phyloP scores from a whole-genome alignment of 2,797 vertebrate genomes.

The Rhyacichthys aspro region DNA sequence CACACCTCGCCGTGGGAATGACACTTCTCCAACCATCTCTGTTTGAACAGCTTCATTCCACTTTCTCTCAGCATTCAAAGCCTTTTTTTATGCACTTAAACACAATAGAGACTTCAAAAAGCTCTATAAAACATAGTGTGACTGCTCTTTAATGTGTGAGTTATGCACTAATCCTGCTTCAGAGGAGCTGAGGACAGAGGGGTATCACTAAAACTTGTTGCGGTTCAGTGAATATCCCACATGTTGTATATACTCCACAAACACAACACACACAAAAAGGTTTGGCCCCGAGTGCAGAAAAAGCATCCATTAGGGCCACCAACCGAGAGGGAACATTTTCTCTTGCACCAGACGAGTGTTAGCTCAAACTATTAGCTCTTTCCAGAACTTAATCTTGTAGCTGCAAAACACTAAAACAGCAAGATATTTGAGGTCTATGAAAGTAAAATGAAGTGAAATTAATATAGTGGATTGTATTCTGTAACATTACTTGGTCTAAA shows the following conservation, averaged over 20 bases:
- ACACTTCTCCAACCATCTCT: constrained; percentile 72
- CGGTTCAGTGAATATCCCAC: constrained; percentile 10
- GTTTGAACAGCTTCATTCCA: constrained; percentile 70
- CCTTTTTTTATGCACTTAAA: constrained; percentile 3
- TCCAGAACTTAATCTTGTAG: too few relatives aligned
- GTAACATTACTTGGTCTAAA: too few relatives aligned
- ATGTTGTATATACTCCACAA: not conserved
- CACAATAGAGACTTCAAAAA: constrained; percentile 22
- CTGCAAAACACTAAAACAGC: too few relatives aligned
- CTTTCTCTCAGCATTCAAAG: constrained; percentile 64
- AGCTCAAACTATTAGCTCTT: too few relatives aligned
- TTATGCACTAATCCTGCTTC: too few relatives aligned
- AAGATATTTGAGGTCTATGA: too few relatives aligned
- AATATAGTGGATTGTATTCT: too few relatives aligned
- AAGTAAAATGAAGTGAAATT: too few relatives aligned
- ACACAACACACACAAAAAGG: constrained; percentile 6
- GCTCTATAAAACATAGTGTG: constrained; percentile 6
- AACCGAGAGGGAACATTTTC: too few relatives aligned
- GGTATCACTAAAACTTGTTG: constrained; percentile 19
- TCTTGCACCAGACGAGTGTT: too few relatives aligned
- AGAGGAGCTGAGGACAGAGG: constrained; percentile 10
- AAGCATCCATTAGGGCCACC: too few relatives aligned
- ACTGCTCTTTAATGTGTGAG: too few relatives aligned
- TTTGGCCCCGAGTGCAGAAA: constrained; percentile 4
- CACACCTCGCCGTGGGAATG: constrained; percentile 79